Conservation (phyloP, 1,140 invertebrate genomes). For the Cryptotermes secundus region DNA sequence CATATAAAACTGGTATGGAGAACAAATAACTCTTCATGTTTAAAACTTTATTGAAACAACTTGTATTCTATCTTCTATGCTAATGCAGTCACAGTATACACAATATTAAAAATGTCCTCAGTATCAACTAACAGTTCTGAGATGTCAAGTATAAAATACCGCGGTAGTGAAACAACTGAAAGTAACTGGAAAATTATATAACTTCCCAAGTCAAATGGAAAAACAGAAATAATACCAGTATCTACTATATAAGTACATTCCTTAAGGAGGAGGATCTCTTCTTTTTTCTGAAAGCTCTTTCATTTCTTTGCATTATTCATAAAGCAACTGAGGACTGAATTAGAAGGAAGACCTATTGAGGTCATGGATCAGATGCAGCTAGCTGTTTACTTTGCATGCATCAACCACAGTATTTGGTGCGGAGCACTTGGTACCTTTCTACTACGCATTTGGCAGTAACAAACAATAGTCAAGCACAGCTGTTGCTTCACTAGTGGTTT, state of each 20-base stretch:
- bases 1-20: constrained; percentile 13
- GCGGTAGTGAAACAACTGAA: neutral
- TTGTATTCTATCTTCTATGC: neutral
- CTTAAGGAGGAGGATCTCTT: neutral
- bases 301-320: neutral
- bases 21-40: neutral
- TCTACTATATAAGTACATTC: neutral
- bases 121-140: neutral
- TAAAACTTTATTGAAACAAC: neutral
- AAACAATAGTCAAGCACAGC: neutral
- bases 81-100: neutral
- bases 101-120: constrained; percentile 9
- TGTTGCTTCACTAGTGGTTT: neutral
- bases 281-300: neutral
- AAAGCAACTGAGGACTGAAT: neutral
- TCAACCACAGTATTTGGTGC: neutral
- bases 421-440: neutral
- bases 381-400: neutral
- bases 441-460: neutral
- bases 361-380: neutral
- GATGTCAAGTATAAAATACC: neutral
- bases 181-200: neutral
- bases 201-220: neutral
- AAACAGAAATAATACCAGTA: constrained; percentile 2
- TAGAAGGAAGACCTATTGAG: neutral